Percentiles rank a stretch among this genome's conserved stretches.
phyloP scores from a whole-genome alignment of 64 coral and sea anemone species.

The Stichodactyla helianthus region DNA sequence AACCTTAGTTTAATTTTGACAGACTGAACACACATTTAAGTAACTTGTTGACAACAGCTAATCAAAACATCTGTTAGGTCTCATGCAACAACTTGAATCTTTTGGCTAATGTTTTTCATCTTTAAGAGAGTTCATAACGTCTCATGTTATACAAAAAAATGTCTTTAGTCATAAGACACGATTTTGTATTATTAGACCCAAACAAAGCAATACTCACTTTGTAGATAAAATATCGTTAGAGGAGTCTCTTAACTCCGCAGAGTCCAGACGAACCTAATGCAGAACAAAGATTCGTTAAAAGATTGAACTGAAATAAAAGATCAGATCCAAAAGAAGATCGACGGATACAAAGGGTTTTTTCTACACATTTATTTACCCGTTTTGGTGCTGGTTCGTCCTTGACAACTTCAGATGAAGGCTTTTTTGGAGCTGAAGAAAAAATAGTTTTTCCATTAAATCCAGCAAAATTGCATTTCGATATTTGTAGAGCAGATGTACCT shows the following conservation, averaged over 20 bases:
- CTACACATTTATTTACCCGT: conserved; percentile 46
- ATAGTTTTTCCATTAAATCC: not conserved
- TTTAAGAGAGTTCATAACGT: not conserved
- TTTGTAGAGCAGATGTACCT: conserved; percentile 32
- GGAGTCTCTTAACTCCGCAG: conserved; percentile 32
- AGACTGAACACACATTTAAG: not conserved
- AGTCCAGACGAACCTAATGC: conserved; percentile 31
- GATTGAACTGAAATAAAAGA: not conserved
- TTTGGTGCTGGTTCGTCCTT: conserved; percentile 60
- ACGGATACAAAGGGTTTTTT: not conserved
- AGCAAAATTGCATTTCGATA: not conserved
- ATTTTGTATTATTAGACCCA: not conserved
- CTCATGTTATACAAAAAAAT: too few species aligned
- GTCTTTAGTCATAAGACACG: not conserved
- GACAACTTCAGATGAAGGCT: conserved; percentile 27
- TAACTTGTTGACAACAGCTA: not conserved
- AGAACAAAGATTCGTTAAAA: not conserved
- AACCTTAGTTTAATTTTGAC: not conserved
- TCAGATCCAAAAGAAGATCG: not conserved
- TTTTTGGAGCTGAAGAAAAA: conserved; percentile 6
- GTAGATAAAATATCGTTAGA: conserved; percentile 16
- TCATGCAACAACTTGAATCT: not conserved
- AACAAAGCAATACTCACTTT: conserved; percentile 13
- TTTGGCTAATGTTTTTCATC: not conserved
- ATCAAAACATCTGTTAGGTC: not conserved